A percentile compares a stretch with the other conserved stretches of the same genome.
Conservation (phyloP, 2,888 invertebrate genomes). For the Noctua fimbriata region DNA sequence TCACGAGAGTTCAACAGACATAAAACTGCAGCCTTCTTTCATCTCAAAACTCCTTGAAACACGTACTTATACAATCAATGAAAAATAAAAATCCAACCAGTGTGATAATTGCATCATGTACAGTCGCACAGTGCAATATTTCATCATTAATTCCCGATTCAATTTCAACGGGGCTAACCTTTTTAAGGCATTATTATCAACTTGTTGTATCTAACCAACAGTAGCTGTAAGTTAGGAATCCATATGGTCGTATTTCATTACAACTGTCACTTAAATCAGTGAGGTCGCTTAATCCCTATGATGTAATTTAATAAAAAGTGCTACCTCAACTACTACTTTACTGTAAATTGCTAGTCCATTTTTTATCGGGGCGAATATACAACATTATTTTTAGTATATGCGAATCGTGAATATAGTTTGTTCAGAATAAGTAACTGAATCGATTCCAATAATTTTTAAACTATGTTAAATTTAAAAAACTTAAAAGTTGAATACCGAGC, state of each 20-base stretch:
- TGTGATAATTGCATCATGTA: constrained; percentile 38
- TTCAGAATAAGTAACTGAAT: too few species aligned
- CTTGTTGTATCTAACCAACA: constrained; percentile 18
- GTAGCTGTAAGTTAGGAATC: constrained; percentile 6
- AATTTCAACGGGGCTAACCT: constrained; percentile 31
- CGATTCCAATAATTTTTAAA: too few species aligned
- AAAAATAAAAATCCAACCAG: constrained; percentile 9
- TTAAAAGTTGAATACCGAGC: too few species aligned
- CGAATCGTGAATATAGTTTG: too few species aligned
- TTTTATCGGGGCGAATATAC: not conserved
- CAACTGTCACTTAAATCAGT: constrained; percentile 61
- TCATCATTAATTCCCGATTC: constrained; percentile 45
- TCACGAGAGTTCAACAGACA: constrained; percentile 13
- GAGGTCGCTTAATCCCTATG: constrained; percentile 39
- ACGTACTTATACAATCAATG: not conserved
- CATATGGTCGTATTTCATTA: constrained; percentile 54
- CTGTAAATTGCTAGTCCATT: not conserved
- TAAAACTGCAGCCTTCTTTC: constrained; percentile 1
- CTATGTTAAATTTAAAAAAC: too few species aligned
- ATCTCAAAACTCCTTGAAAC: constrained; percentile 34
- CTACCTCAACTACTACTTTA: not conserved
- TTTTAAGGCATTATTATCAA: constrained; percentile 55
- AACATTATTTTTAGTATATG: too few species aligned
- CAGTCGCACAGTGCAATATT: constrained; percentile 30
- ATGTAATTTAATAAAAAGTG: constrained; percentile 29